Evolutionary conservation across 1,140 invertebrate species (phyloP).

Genomic region (Leptopilina clavipes): DNA sequence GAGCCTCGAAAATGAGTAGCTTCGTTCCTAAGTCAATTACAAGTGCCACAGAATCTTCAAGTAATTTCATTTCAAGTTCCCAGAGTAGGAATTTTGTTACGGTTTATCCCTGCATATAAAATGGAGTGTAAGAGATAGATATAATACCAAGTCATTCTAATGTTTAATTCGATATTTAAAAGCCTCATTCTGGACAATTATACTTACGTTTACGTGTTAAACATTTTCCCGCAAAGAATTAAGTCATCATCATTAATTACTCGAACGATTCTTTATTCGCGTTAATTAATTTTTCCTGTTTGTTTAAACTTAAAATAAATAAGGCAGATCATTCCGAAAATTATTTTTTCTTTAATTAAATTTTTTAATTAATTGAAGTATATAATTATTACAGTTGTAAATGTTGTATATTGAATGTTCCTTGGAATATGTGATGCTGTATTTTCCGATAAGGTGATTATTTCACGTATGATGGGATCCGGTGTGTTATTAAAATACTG

Average conservation of each 20-base stretch:
- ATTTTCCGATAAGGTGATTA: constrained; percentile 1
- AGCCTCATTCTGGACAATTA: neutral
- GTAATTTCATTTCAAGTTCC: constrained; percentile 15
- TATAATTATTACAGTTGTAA: no score
- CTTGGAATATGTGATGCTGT: neutral
- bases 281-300: no score
- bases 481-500: constrained; percentile 7
- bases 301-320: no score
- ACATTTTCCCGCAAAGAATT: neutral
- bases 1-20: constrained; percentile 29
- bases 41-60: constrained; percentile 26
- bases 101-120: constrained; percentile 16
- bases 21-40: constrained; percentile 28
- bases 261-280: no score
- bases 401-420: no score
- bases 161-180: neutral
- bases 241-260: no score
- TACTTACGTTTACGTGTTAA: neutral
- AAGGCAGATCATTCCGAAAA: no score
- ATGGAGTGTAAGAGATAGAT: neutral
- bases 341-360: no score
- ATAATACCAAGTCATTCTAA: neutral
- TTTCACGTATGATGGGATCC: neutral
- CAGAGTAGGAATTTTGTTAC: constrained; percentile 25
- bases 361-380: no score